A percentile compares a stretch with the other conserved stretches of the same genome.
Evolutionary conservation across 2,888 invertebrate species (phyloP).

Genomic region (Heliothis peltigera): DNA sequence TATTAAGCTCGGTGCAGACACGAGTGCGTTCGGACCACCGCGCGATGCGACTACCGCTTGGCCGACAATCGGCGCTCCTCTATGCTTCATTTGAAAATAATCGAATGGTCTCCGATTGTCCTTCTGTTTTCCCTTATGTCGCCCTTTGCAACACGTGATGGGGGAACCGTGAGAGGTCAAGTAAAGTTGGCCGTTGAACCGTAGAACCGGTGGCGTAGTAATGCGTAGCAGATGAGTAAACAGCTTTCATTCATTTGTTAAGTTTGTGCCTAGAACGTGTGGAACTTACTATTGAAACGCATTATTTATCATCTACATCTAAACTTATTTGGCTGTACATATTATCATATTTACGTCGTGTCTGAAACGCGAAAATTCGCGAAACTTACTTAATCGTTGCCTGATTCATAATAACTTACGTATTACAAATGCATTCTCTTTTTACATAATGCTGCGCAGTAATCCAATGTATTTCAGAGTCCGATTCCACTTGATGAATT

Average conservation of each 20-base stretch:
- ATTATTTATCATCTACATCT: too few relatives aligned
- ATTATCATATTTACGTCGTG: not conserved
- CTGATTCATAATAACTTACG: constrained; percentile 31
- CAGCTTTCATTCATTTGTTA: constrained; percentile 75
- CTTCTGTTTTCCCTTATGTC: constrained; percentile 65
- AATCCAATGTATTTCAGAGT: not conserved
- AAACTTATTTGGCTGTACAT: too few relatives aligned
- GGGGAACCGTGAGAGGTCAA: constrained; percentile 65
- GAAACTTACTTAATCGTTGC: constrained; percentile 2
- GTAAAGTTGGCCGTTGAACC: constrained; percentile 65
- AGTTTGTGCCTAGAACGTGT: constrained; percentile 46
- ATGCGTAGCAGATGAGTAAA: constrained; percentile 73
- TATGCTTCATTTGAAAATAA: constrained; percentile 79
- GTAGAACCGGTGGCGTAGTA: constrained; percentile 71
- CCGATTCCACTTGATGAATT: constrained; percentile 25
- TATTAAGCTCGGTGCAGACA: constrained; percentile 66
- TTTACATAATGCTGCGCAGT: constrained; percentile 30
- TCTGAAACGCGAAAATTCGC: not conserved
- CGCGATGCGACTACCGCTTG: constrained; percentile 79
- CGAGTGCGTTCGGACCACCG: constrained; percentile 77
- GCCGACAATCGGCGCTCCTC: constrained; percentile 73
- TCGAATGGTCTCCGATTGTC: constrained; percentile 64
- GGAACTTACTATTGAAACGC: constrained; percentile 24
- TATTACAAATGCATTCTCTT: constrained; percentile 28
- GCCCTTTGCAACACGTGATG: constrained; percentile 48